phyloP scores from a whole-genome alignment of 1,140 invertebrate genomes.

The Uloborus diversus region DNA sequence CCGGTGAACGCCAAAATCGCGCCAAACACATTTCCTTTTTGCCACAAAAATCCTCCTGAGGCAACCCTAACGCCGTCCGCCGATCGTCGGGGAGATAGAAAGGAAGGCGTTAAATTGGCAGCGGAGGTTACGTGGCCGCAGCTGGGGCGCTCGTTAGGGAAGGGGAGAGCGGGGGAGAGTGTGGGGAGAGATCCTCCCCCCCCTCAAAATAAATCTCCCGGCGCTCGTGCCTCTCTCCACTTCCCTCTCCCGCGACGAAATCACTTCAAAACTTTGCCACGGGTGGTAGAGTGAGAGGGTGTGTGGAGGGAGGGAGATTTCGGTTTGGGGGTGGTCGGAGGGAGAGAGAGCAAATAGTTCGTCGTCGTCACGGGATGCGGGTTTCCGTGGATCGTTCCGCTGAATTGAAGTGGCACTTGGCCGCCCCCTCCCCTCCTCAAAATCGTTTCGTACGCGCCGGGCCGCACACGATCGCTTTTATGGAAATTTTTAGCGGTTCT shows the following conservation, averaged over 20 bases:
- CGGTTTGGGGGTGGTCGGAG: not conserved
- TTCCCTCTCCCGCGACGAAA: not conserved
- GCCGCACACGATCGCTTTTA: no score
- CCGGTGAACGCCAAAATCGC: no score
- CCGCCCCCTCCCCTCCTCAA: no score
- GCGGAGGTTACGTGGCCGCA: constrained; percentile 53
- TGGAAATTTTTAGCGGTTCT: no score
- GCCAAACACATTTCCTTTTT: not conserved
- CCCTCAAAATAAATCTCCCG: constrained; percentile 46
- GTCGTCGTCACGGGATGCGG: not conserved
- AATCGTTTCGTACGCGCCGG: no score
- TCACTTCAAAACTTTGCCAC: constrained; percentile 43
- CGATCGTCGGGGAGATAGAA: constrained; percentile 40
- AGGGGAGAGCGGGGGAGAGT: constrained; percentile 1
- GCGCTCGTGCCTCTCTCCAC: constrained; percentile 3
- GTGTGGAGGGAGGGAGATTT: not conserved
- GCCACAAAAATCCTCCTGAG: not conserved
- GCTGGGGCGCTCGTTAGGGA: constrained; percentile 52
- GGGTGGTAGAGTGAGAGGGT: not conserved
- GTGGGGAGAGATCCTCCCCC: constrained; percentile 1
- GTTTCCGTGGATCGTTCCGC: no score
- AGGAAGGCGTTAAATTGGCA: constrained; percentile 55
- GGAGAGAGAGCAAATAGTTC: not conserved
- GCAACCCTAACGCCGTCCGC: constrained; percentile 1
- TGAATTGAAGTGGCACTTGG: no score